Evolutionary conservation across 2,797 vertebrate species (phyloP), one percentile per base, ranked within the genome.

Genomic region (Adelosebastes latens): DNA sequence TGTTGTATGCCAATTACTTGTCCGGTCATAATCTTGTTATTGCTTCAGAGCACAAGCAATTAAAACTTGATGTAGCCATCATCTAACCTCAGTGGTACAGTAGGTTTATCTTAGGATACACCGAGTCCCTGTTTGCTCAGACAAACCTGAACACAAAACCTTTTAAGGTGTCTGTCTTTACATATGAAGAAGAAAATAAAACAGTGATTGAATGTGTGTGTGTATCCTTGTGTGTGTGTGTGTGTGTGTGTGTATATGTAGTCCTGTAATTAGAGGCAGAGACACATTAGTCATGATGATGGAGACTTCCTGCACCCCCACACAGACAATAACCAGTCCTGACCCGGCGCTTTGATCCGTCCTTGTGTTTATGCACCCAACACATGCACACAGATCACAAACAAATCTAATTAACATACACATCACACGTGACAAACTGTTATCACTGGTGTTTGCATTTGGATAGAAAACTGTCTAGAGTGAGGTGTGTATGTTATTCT

Each of bases 281-380:
- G 77, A 77, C 69, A 60, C 58, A 90, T 93, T 92, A 91, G 86
- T 88, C 73, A 85, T 4, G 58, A 88, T 83, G 80, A 87, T 83
- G 80, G 84, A 82, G 80, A 87, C 91, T 92, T 90, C 87, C 90
- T 92, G 83, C 75, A 77, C 85, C 86, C 88, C 81, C 88, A 83
- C 88, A 84, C 25, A 78, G 81, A 92, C 82, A 88, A 80, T 80
- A 86, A 84, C 70, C 88, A 91, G 88, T 66, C 81, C 81, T 79
- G 49, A 76, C 39, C 49, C 67, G 62, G 71, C 74, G 83, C 89
- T 93, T 90, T 93, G 87, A 93, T 93, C 83, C 70, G 9, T 68
- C 64, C 49, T 34, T 83, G 20, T 79, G 34, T 79, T 78, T 55
- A 75, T 79, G 60, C 68, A 80, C 13, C 49, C 9, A 49, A 71